These are phyloP conservation scores for Caenorhabditis sp. DNA, from an alignment of 2,888 invertebrate species.

Conservation along the genomic window DNA sequence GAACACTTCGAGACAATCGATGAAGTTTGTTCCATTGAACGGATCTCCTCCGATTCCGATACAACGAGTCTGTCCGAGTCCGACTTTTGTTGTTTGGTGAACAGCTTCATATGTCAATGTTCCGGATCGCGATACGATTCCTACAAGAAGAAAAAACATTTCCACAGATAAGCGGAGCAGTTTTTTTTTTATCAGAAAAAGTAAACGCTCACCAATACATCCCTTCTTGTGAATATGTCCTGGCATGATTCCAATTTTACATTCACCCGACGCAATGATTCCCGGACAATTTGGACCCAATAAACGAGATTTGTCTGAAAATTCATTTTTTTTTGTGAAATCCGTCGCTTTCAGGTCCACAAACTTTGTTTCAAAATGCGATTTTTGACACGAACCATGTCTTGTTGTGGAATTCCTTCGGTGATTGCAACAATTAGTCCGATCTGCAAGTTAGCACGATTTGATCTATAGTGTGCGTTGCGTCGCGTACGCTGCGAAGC, in stretches of 20 bases:
- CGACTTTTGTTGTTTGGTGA: slow-evolving; percentile 90
- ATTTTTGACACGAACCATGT: slow-evolving; percentile 81
- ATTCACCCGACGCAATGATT: slow-evolving; percentile 85
- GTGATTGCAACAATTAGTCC: slow-evolving; percentile 93
- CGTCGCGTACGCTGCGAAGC: not conserved
- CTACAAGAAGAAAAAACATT: slow-evolving; percentile 70
- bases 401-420: slow-evolving; percentile 81
- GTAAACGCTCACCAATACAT: slow-evolving; percentile 33
- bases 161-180: too few species aligned
- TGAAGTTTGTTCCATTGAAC: slow-evolving; percentile 99
- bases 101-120: slow-evolving; percentile 99
- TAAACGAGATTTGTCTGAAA: slow-evolving; percentile 81
- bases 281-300: slow-evolving; percentile 99
- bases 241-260: slow-evolving; percentile 99
- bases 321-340: not conserved
- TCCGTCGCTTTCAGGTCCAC: not conserved
- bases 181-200: not conserved
- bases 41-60: slow-evolving; percentile 99
- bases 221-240: slow-evolving; percentile 92
- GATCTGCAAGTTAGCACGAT: slow-evolving; percentile 42
- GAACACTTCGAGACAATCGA: slow-evolving; percentile 77
- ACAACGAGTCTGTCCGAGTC: slow-evolving; percentile 75
- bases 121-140: slow-evolving; percentile 94
- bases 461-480: not conserved
- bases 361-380: slow-evolving; percentile 46